Percentiles rank a stretch among this genome's conserved stretches.
phyloP scores from a whole-genome alignment of 2,888 invertebrate species.

The Euproctis similis region DNA sequence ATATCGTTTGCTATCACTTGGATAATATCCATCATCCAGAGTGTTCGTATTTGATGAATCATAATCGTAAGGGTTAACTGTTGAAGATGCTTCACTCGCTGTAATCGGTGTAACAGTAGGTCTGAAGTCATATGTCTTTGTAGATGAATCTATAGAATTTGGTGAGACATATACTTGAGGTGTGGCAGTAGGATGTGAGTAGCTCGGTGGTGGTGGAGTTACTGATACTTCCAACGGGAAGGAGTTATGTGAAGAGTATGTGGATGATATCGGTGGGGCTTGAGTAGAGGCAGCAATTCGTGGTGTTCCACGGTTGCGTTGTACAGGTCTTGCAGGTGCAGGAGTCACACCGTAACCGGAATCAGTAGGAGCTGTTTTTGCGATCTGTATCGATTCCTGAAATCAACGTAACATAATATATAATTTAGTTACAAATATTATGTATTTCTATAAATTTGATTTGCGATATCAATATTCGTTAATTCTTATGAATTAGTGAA shows the following conservation, averaged over 20 bases:
- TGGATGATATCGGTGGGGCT: conserved; percentile 18
- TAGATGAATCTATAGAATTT: conserved; percentile 62
- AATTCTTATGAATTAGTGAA: no score
- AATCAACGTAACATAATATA: conserved; percentile 22
- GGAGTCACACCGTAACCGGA: conserved; percentile 79
- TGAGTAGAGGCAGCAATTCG: conserved; percentile 47
- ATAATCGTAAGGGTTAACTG: conserved; percentile 52
- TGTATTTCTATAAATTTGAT: no score
- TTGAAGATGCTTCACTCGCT: conserved; percentile 50
- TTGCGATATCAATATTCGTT: no score
- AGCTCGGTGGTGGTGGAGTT: conserved; percentile 45
- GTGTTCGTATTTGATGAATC: conserved; percentile 59
- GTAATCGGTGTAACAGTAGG: conserved; percentile 64
- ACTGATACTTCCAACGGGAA: conserved; percentile 48
- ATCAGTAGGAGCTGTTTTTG: conserved; percentile 82
- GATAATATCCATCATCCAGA: conserved; percentile 51
- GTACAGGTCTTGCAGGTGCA: conserved; percentile 55
- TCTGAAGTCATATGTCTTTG: conserved; percentile 48
- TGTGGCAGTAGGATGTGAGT: conserved; percentile 44
- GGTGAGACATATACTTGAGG: conserved; percentile 64
- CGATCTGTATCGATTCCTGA: conserved; percentile 82
- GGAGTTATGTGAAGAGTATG: conserved; percentile 31
- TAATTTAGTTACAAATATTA: background rate
- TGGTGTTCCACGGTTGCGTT: conserved; percentile 42
- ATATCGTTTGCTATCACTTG: conserved; percentile 51